Evolutionary conservation across 2,113 vertebrate genomes (phyloP), one percentile per base, ranked within the genome.

Genomic region (Anas platyrhynchos): DNA sequence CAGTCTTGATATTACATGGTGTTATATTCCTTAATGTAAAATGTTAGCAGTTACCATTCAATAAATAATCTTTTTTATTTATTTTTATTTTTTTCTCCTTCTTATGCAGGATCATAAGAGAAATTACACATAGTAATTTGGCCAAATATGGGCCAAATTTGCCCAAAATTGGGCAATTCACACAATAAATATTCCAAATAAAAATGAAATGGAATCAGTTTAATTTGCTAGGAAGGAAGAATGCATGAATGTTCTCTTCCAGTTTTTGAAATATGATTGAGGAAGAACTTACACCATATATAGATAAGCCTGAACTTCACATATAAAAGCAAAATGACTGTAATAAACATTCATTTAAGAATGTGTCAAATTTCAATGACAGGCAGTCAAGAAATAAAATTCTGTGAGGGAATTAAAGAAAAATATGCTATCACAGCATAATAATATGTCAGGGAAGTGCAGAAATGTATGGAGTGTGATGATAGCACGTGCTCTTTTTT

Each of bases 381-480:
- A 93, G 29, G 15, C 31, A 46, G 38, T 59, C 54, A 92, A 63
- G 54, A 79, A 63, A 41, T 67, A 74, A 71, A 52, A 54, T 36
- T 32, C 26, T 31, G 20, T 72, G 72, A 61, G 8, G 14, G 38
- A 79, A 65, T 65, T 82, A 20, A 63, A 73, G 72, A 34, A 76
- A 55, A 56, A 16, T 29, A 74, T 27, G 6, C 34, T 26, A 12
- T 59, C 22, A 16, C 23, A 68, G 32, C 81, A 73, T 50, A 87
- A 34, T 12, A 56, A 65, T 13, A 3, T 0, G 1, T 17, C 43
- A 79, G 38, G 6, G 6, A 56, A n/a, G 58, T 68, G 67, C n/a
- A 82, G 82, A 55, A 73, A 36, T 21, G 4, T 7, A 31, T 46
- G 23, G 12, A 38, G 12, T 16, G 27, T 9, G 29, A 10, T 46